A percentile compares a stretch with the other conserved stretches of the same genome.
Evolutionary conservation across 1,140 invertebrate species (phyloP).

Genomic region (Caenorhabditis latens): DNA sequence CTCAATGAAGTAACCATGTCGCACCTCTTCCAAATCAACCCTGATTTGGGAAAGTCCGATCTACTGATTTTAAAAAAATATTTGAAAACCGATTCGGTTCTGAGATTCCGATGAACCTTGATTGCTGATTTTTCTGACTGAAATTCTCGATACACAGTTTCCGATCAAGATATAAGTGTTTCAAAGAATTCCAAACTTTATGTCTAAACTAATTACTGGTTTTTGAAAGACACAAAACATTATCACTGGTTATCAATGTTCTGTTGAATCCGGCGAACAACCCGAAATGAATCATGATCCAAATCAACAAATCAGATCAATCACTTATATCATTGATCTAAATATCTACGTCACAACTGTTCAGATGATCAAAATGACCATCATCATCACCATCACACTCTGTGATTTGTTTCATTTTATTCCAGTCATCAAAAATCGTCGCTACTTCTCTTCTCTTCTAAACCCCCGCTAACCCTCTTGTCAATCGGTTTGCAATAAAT

Average conservation of each 20-base stretch:
- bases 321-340: conserved; percentile 13
- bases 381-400: conserved; percentile 2
- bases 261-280: background rate
- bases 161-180: too few relatives aligned
- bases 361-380: conserved; percentile 10
- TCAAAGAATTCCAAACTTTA: too few relatives aligned
- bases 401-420: conserved; percentile 39
- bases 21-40: too few relatives aligned
- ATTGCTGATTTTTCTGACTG: too few relatives aligned
- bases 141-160: too few relatives aligned
- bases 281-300: background rate
- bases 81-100: too few relatives aligned
- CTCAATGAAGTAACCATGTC: too few relatives aligned
- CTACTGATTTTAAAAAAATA: too few relatives aligned
- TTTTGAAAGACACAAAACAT: too few relatives aligned
- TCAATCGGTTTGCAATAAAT: conserved; percentile 11
- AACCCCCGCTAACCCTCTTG: conserved; percentile 15
- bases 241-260: background rate
- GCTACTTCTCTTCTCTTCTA: background rate
- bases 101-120: too few relatives aligned
- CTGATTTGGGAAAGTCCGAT: too few relatives aligned
- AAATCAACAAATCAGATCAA: conserved; percentile 46
- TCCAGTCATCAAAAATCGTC: conserved; percentile 44
- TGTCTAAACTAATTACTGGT: too few relatives aligned
- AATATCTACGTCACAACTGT: conserved; percentile 27